These are phyloP conservation scores for Gopherus flavomarginatus DNA, from an alignment of 2,113 vertebrate genomes.

Conservation along the genomic window DNA sequence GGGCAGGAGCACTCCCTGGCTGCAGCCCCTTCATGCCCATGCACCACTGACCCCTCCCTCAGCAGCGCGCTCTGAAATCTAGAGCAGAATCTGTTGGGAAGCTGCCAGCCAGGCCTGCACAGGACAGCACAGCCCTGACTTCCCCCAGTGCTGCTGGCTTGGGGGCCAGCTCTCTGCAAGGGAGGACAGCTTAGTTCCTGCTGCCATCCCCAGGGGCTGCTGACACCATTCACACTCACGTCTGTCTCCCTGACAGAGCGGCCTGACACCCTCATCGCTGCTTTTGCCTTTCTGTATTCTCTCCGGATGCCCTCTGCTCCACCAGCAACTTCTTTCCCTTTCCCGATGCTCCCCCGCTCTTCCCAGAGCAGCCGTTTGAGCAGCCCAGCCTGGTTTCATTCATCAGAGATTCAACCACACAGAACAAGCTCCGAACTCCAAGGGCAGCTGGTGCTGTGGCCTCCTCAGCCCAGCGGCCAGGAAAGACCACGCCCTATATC, in stretches of 20 bases:
- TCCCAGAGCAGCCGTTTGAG: not conserved
- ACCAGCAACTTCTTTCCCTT: not conserved
- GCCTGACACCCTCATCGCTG: not conserved
- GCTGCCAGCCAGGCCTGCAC: not conserved
- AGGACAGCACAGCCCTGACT: not conserved
- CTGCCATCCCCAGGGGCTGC: not conserved
- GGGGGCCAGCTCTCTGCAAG: not conserved
- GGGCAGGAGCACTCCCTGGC: not conserved
- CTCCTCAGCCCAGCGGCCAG: constrained; percentile 43
- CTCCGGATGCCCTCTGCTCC: not conserved
- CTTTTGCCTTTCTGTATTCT: not conserved
- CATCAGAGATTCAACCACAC: constrained; percentile 14
- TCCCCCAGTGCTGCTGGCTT: not conserved
- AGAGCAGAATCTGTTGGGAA: not conserved
- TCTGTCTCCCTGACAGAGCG: not conserved
- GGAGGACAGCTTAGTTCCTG: not conserved
- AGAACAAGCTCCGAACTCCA: not conserved
- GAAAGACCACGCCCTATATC: constrained; percentile 62
- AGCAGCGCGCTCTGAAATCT: not conserved
- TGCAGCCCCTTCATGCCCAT: rapidly evolving
- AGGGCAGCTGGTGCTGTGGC: constrained; percentile 49
- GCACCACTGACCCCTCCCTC: rapidly evolving
- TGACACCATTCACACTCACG: not conserved
- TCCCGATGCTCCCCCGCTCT: constrained; percentile 17
- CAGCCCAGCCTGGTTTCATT: not conserved